Evolutionary conservation across 2,113 vertebrate species (phyloP).

Genomic region (Casuarius casuarius): DNA sequence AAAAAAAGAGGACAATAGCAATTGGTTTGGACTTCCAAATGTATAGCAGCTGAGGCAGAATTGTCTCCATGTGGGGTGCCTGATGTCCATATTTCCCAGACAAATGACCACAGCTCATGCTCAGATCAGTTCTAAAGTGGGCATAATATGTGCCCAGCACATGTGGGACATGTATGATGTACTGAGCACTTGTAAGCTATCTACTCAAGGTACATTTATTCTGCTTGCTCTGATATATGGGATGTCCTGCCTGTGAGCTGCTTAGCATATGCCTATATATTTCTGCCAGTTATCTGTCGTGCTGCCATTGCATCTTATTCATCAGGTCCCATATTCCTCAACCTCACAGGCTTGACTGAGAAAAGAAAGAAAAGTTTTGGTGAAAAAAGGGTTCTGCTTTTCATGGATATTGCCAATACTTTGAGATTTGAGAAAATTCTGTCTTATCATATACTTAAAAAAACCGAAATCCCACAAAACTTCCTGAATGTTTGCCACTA

Average conservation of each 20-base stretch:
- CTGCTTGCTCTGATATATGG: not conserved
- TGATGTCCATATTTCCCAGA: not conserved
- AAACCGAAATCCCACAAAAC: not conserved
- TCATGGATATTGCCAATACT: not conserved
- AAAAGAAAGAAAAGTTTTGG: not conserved
- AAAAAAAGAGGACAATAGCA: accelerated
- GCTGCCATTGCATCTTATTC: not conserved
- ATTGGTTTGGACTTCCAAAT: not conserved
- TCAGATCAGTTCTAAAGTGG: not conserved
- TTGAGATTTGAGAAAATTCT: not conserved
- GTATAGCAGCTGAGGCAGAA: not conserved
- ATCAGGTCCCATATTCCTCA: not conserved
- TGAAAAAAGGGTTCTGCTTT: not conserved
- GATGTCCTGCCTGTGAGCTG: not conserved
- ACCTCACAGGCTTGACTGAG: not conserved
- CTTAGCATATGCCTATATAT: not conserved
- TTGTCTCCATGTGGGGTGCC: not conserved
- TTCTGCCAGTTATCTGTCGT: not conserved
- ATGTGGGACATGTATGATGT: accelerated
- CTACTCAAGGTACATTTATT: not conserved
- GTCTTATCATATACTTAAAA: not conserved
- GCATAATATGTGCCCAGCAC: not conserved
- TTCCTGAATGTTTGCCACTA: not conserved
- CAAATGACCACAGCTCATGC: not conserved
- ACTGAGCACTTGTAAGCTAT: not conserved